phyloP scores from a whole-genome alignment of 1,140 invertebrate species.

The Caenorhabditis remanei region DNA sequence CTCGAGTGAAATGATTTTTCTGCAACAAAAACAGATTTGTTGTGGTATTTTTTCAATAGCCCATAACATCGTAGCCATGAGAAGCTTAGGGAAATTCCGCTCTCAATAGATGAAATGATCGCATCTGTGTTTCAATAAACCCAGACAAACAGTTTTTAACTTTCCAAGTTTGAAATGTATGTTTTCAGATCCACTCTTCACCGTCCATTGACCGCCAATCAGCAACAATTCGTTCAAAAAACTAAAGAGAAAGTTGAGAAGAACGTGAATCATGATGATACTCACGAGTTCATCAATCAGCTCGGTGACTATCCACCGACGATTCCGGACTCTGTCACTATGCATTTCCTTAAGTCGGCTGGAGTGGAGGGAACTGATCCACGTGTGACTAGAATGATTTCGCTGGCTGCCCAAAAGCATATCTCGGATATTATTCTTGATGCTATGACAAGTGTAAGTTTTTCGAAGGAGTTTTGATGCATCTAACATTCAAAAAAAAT shows the following conservation, averaged over 20 bases:
- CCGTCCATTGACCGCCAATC: neutral
- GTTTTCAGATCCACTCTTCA: slow-evolving; percentile 12
- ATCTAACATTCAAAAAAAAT: neutral
- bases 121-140: too few species aligned
- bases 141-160: too few species aligned
- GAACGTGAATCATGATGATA: neutral
- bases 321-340: slow-evolving; percentile 62
- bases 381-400: slow-evolving; percentile 59
- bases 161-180: neutral
- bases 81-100: too few species aligned
- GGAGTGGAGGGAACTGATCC: slow-evolving; percentile 60
- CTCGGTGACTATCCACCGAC: slow-evolving; percentile 66
- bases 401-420: slow-evolving; percentile 62
- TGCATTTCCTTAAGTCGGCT: slow-evolving; percentile 61
- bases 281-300: slow-evolving; percentile 27
- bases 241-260: neutral
- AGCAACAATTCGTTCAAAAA: slow-evolving; percentile 22
- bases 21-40: too few species aligned
- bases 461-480: neutral
- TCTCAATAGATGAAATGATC: too few species aligned
- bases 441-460: slow-evolving; percentile 57
- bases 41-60: too few species aligned
- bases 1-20: too few species aligned
- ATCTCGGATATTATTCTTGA: slow-evolving; percentile 63
- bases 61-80: too few species aligned